A percentile compares a stretch with the other conserved stretches of the same genome.
Conservation (phyloP, 2,113 vertebrate genomes). For the Notarius quadriscutis region DNA sequence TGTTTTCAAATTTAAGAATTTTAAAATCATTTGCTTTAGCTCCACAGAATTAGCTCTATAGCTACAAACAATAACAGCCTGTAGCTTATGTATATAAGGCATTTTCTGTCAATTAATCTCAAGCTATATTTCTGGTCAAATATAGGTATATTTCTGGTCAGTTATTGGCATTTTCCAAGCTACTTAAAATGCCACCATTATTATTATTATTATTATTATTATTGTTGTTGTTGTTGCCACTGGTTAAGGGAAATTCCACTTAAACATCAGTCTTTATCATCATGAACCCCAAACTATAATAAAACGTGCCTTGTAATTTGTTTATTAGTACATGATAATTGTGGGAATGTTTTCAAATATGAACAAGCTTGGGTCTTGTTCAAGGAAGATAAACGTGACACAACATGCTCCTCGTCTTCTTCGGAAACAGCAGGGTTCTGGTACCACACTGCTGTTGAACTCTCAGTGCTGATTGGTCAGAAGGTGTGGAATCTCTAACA, state of each 20-base stretch:
- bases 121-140: background rate
- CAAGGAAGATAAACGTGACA: background rate
- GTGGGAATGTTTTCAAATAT: background rate
- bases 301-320: background rate
- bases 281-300: background rate
- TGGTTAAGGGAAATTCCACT: background rate
- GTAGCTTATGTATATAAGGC: too few relatives aligned
- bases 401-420: background rate
- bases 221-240: background rate
- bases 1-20: background rate
- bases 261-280: background rate
- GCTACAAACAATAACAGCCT: slow-evolving; percentile 3
- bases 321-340: background rate
- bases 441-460: background rate
- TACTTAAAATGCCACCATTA: background rate
- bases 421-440: background rate
- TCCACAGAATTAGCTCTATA: background rate
- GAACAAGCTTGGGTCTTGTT: background rate
- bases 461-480: background rate
- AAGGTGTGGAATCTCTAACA: background rate
- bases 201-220: background rate
- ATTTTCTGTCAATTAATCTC: background rate
- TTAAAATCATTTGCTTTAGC: background rate
- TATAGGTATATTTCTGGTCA: background rate
- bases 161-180: background rate